Evolutionary conservation across 2,888 invertebrate genomes (phyloP).

Genomic region (Halocaridina rubra): DNA sequence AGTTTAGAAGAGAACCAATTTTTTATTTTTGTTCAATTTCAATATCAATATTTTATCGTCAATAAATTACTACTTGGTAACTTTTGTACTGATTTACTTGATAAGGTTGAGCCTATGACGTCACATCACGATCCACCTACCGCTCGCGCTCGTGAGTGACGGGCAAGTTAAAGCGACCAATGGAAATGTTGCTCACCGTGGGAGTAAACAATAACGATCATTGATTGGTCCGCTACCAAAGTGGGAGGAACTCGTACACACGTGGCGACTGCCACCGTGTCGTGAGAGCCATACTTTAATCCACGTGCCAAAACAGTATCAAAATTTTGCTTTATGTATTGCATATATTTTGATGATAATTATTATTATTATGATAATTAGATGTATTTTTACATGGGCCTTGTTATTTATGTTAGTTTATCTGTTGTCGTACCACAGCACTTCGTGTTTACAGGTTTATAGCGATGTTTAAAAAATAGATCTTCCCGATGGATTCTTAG

Average conservation of each 20-base stretch:
- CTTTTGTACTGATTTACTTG: background rate
- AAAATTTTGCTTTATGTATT: background rate
- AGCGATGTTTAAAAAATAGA: too few relatives aligned
- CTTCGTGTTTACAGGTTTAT: too few relatives aligned
- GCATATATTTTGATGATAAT: background rate
- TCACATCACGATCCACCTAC: background rate
- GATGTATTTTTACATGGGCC: too few relatives aligned
- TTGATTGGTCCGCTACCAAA: slow-evolving; percentile 11
- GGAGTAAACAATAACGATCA: background rate
- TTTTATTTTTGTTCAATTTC: too few relatives aligned
- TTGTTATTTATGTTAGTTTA: too few relatives aligned
- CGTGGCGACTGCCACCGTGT: slow-evolving; percentile 6
- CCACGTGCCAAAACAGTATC: background rate
- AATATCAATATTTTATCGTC: too few relatives aligned
- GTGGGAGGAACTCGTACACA: slow-evolving; percentile 22
- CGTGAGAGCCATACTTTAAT: background rate
- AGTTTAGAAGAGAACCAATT: too few relatives aligned
- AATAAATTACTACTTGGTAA: too few relatives aligned
- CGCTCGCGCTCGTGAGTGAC: background rate
- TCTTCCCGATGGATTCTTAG: too few relatives aligned
- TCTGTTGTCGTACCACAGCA: too few relatives aligned
- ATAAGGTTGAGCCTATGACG: background rate
- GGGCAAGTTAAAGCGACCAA: slow-evolving; percentile 18
- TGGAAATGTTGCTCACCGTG: background rate
- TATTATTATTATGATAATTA: too few relatives aligned